phyloP scores from a whole-genome alignment of 2,113 vertebrate species.

The Pitta sordida region DNA sequence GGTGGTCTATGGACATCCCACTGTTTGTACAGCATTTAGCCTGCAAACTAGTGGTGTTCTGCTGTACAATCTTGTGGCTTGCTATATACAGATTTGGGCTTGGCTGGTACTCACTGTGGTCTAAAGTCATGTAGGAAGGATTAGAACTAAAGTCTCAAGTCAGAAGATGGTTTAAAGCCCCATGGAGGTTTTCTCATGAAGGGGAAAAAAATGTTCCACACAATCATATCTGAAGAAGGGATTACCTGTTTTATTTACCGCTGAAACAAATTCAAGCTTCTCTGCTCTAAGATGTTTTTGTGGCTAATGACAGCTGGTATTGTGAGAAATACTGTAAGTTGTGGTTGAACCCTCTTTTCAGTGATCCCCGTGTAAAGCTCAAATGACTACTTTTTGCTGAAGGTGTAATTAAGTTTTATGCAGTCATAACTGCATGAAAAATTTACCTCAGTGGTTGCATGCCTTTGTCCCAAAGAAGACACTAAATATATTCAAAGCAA shows the following conservation, averaged over 20 bases:
- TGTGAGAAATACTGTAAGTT: not conserved
- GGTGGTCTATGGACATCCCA: slow-evolving; percentile 28
- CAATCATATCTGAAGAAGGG: not conserved
- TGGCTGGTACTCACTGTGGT: slow-evolving; percentile 49
- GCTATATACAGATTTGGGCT: slow-evolving; percentile 42
- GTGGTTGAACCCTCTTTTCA: not conserved
- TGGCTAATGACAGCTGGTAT: not conserved
- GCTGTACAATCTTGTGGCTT: slow-evolving; percentile 44
- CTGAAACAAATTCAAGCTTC: not conserved
- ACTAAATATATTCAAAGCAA: not conserved
- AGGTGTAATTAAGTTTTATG: not conserved
- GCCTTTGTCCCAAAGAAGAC: not conserved
- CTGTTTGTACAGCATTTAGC: not conserved
- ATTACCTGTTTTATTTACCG: slow-evolving; percentile 35
- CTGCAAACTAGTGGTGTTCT: slow-evolving; percentile 2
- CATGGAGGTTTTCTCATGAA: not conserved
- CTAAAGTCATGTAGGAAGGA: slow-evolving; percentile 27
- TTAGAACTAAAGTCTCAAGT: not conserved
- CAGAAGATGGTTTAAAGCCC: not conserved
- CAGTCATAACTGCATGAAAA: not conserved
- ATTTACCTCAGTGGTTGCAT: not conserved
- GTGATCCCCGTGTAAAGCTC: not conserved
- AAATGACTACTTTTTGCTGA: not conserved
- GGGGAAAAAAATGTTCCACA: not conserved
- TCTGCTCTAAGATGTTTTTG: slow-evolving; percentile 15